Evolutionary conservation across 1,140 invertebrate genomes (phyloP).

Genomic region (Odontomachus brunneus): DNA sequence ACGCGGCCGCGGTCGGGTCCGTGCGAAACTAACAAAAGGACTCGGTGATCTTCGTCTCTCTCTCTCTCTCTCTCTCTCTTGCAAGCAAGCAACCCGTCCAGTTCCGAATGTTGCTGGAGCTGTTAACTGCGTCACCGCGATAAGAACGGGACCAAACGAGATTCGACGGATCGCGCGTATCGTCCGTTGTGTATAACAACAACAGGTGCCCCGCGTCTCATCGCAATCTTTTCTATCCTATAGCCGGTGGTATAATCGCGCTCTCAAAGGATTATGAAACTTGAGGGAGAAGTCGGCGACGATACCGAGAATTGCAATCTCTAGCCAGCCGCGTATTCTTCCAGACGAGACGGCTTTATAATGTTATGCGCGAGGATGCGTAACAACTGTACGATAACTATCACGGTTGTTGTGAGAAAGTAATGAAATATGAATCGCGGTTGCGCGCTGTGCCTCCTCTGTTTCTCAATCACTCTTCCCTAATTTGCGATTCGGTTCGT

Average conservation of each 20-base stretch:
- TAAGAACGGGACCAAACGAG: constrained; percentile 66
- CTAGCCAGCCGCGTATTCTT: constrained; percentile 11
- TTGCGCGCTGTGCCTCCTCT: no score
- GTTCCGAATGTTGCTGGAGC: constrained; percentile 51
- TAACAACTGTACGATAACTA: constrained; percentile 50
- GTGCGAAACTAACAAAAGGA: constrained; percentile 73
- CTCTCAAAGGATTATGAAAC: constrained; percentile 32
- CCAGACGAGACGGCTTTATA: constrained; percentile 3
- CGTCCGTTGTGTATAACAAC: no score
- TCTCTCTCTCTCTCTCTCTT: no score
- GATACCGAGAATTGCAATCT: constrained; percentile 3
- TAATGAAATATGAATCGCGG: no score
- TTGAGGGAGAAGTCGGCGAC: constrained; percentile 4
- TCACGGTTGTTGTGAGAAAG: no score
- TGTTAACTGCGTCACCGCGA: constrained; percentile 64
- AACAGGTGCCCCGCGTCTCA: no score
- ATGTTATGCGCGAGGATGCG: constrained; percentile 31
- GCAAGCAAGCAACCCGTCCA: constrained; percentile 19
- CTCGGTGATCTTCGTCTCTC: constrained; percentile 56
- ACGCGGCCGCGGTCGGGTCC: constrained; percentile 57
- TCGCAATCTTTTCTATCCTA: no score
- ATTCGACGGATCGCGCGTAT: constrained; percentile 46
- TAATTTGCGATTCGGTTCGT: no score
- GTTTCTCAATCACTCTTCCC: no score
- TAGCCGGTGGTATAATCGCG: no score